Evolutionary conservation across 2,888 invertebrate genomes (phyloP).

Genomic region (Catocala sponsa): DNA sequence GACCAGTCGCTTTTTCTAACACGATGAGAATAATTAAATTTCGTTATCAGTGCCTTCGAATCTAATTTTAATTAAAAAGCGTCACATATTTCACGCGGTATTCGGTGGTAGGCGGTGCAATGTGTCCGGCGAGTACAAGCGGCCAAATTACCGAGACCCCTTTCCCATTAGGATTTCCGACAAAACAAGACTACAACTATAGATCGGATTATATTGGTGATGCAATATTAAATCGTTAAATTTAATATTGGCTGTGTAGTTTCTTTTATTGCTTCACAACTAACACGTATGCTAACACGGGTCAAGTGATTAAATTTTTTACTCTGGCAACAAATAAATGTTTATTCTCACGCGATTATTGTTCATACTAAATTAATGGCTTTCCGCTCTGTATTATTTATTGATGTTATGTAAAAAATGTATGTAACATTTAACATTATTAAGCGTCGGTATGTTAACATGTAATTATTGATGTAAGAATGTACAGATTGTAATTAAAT

Average conservation of each 20-base stretch:
- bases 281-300: slow-evolving; percentile 79
- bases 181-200: slow-evolving; percentile 51
- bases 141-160: slow-evolving; percentile 68
- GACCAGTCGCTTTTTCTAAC: slow-evolving; percentile 69
- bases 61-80: slow-evolving; percentile 87
- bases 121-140: slow-evolving; percentile 64
- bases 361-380: slow-evolving; percentile 72
- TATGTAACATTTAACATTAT: slow-evolving; percentile 50
- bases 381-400: slow-evolving; percentile 66
- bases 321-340: slow-evolving; percentile 75
- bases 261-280: slow-evolving; percentile 85
- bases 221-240: slow-evolving; percentile 86
- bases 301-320: slow-evolving; percentile 77
- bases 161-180: slow-evolving; percentile 52
- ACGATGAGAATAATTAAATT: slow-evolving; percentile 78
- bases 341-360: slow-evolving; percentile 84
- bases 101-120: slow-evolving; percentile 84
- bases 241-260: slow-evolving; percentile 84
- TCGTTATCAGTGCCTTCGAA: slow-evolving; percentile 79
- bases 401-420: slow-evolving; percentile 63
- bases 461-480: slow-evolving; percentile 41
- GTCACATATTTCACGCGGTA: slow-evolving; percentile 86
- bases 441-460: slow-evolving; percentile 28
- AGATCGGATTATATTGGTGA: slow-evolving; percentile 69
- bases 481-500: slow-evolving; percentile 35